phyloP scores from a whole-genome alignment of 2,113 vertebrate genomes.

The Epinephelus moara region DNA sequence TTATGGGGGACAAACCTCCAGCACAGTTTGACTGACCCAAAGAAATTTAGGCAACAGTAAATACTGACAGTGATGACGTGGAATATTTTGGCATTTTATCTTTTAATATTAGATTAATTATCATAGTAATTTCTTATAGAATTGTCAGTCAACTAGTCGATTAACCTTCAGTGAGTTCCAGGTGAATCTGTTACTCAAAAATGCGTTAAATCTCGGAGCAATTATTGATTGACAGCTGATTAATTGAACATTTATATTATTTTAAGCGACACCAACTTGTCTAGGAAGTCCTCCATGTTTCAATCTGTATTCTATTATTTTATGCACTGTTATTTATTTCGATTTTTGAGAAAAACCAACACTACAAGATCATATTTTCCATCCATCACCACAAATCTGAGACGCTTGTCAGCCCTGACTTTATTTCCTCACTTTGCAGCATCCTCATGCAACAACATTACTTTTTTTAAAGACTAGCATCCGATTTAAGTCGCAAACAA shows the following conservation, averaged over 20 bases:
- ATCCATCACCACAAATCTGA: too few species aligned
- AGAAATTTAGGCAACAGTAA: not conserved
- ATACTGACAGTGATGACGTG: not conserved
- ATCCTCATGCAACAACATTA: not conserved
- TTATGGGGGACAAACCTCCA: not conserved
- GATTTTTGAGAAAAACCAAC: not conserved
- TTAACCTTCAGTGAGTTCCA: not conserved
- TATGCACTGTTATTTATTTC: fast-evolving
- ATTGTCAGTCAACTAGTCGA: not conserved
- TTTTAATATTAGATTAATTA: not conserved
- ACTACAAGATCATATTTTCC: not conserved
- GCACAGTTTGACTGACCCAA: not conserved
- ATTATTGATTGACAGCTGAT: conserved; percentile 17
- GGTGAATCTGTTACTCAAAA: not conserved
- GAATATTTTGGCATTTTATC: not conserved
- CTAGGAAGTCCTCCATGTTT: not conserved
- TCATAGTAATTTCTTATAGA: not conserved
- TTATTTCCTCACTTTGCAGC: not conserved
- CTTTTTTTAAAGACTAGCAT: not conserved
- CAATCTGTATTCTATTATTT: not conserved
- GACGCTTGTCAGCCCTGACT: not conserved
- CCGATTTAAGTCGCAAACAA: not conserved
- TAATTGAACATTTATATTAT: not conserved
- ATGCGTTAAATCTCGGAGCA: not conserved
- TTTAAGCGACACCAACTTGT: too few species aligned